phyloP scores from a whole-genome alignment of 2,113 vertebrate species.

The Cromileptes altivelis region DNA sequence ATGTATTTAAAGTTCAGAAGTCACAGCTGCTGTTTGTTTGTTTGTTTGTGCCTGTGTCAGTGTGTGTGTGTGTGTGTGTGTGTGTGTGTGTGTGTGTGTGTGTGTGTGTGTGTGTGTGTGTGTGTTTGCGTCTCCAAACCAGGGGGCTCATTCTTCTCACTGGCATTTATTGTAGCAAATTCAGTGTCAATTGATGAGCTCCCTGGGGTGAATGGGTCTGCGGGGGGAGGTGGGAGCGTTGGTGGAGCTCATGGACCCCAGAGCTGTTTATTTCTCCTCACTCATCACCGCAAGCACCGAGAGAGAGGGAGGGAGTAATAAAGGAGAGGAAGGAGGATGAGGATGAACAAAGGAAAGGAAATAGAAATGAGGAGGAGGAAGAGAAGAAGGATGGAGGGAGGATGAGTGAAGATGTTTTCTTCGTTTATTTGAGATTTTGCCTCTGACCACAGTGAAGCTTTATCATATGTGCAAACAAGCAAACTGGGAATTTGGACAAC shows the following conservation, averaged over 20 bases:
- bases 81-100: neutral
- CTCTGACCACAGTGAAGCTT: neutral
- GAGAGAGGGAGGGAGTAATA: constrained; percentile 40
- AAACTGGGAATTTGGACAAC: neutral
- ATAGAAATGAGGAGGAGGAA: neutral
- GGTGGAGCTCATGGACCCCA: neutral
- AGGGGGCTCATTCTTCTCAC: constrained; percentile 21
- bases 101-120: constrained; percentile 6
- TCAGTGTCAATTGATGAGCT: constrained; percentile 57
- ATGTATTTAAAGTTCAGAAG: neutral
- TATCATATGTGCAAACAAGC: neutral
- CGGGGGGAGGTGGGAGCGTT: neutral
- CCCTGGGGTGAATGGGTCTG: constrained; percentile 29
- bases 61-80: neutral
- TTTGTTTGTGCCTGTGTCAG: neutral
- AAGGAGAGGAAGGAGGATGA: constrained; percentile 5
- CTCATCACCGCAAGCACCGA: constrained; percentile 46
- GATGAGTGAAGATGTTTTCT: neutral
- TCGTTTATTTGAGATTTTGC: neutral
- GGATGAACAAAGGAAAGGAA: constrained; percentile 23
- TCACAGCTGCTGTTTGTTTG: neutral
- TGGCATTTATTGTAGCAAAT: constrained; percentile 56
- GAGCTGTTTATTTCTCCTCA: constrained; percentile 60
- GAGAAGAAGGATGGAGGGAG: neutral
- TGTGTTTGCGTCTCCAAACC: neutral